A percentile compares a stretch with the other conserved stretches of the same genome.
Evolutionary conservation across 1,140 invertebrate genomes (phyloP).

Genomic region (Cotesia vestalis): DNA sequence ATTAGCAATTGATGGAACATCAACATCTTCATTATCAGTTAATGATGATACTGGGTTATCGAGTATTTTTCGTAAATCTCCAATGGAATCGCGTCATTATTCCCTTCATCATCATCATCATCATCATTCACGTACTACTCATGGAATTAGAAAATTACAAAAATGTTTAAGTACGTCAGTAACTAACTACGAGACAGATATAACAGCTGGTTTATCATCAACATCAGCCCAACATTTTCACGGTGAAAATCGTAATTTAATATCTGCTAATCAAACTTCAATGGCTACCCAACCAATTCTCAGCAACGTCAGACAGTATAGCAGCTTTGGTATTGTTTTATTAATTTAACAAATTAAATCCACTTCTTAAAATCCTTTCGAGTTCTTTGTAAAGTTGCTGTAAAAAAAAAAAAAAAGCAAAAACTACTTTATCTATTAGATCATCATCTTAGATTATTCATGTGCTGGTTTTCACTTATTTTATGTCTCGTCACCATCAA

Average conservation of each 20-base stretch:
- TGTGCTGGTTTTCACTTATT: no score
- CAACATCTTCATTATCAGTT: conserved; percentile 46
- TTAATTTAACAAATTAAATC: conserved; percentile 31
- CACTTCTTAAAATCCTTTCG: conserved; percentile 29
- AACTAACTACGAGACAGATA: conserved; percentile 73
- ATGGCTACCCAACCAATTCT: conserved; percentile 63
- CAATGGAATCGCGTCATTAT: conserved; percentile 13
- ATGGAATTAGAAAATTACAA: conserved; percentile 90
- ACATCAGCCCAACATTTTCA: conserved; percentile 65
- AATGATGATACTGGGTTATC: conserved; percentile 25
- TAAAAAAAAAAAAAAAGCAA: conserved; percentile 12
- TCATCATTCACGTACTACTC: conserved; percentile 77
- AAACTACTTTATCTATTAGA: conserved; percentile 25
- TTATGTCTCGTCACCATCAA: no score
- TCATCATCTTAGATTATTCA: conserved; percentile 31
- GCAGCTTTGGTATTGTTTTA: conserved; percentile 86
- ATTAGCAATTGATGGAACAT: conserved; percentile 26
- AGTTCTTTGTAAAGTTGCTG: no score
- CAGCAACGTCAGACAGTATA: conserved; percentile 83
- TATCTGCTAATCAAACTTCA: conserved; percentile 59
- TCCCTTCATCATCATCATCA: conserved; percentile 2
- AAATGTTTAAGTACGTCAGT: conserved; percentile 83
- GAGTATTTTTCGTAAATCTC: conserved; percentile 22
- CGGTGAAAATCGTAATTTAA: conserved; percentile 64
- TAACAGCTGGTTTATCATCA: conserved; percentile 58